These are phyloP conservation scores for Cremastinae sp. DNA, from an alignment of 2,888 invertebrate species.

Conservation along the genomic window DNA sequence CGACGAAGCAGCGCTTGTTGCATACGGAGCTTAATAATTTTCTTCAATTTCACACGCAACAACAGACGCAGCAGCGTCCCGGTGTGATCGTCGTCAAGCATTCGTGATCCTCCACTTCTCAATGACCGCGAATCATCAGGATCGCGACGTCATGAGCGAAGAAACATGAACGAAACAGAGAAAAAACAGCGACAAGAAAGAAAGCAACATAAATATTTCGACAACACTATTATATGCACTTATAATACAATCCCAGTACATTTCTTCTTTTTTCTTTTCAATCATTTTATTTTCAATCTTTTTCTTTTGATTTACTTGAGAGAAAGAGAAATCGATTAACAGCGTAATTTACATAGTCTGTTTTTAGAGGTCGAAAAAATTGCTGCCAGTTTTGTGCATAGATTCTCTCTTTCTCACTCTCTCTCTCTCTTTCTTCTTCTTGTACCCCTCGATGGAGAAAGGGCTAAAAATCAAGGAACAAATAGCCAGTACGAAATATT, in stretches of 20 bases:
- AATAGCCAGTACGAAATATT: no score
- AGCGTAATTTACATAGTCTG: constrained; percentile 33
- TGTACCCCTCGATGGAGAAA: no score
- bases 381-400: not conserved
- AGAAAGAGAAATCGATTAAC: constrained; percentile 40
- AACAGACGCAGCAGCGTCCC: constrained; percentile 85
- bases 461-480: no score
- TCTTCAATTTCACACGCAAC: constrained; percentile 83
- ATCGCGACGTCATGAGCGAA: constrained; percentile 28
- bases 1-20: constrained; percentile 79
- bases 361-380: constrained; percentile 42
- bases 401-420: constrained; percentile 6
- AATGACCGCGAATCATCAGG: constrained; percentile 67
- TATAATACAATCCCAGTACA: constrained; percentile 58
- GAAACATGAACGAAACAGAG: constrained; percentile 10
- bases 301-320: constrained; percentile 40
- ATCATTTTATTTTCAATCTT: constrained; percentile 46
- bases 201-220: constrained; percentile 35
- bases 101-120: constrained; percentile 80
- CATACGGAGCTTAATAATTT: constrained; percentile 84
- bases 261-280: constrained; percentile 39
- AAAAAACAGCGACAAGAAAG: constrained; percentile 21
- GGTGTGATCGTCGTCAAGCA: constrained; percentile 96
- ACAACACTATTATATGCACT: constrained; percentile 56
- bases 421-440: not conserved